Evolutionary conservation across 1,140 invertebrate species (phyloP), one percentile per base, ranked within the genome.

Genomic region (Charaxes varanes): DNA sequence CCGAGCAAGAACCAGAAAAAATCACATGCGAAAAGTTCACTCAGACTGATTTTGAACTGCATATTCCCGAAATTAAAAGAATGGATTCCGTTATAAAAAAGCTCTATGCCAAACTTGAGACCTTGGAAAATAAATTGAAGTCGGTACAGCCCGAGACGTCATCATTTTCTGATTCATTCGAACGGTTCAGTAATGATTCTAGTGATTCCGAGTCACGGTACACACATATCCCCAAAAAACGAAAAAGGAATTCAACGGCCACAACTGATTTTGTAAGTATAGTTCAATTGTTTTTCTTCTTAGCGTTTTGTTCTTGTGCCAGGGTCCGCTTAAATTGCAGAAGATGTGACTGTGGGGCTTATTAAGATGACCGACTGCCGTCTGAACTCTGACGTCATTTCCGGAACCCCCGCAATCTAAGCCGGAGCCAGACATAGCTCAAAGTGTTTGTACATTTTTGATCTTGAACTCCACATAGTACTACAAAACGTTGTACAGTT

Each of bases 61-160:
- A 47, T 10, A 18, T 46, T n/a, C 38, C 46, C 2, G 35, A 53
- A 14, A 53, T 57, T 15, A 41, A 53, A 31, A 49, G 42, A 33
- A 54, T 57, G 53, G 43, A 57, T 28, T 21, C 7, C 2, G 50
- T 53, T 8, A 56, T 61, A 7, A 35, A 45, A 52, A 35, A 42
- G 0, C 18, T 57, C 1, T 50, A 41, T 18, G 35, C 34, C 6
- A 50, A 53, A 26, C 51, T 62, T 7, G 32, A 48, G 32, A 35
- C 30, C 1, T 22, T 56, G 7, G 48, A 64, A 34, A 28, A 18
- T 16, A 36, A 53, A 11, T 32, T 53, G 8, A 51, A 53, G 48
- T 37, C 1, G n/a, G 41, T 46, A 40, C 30, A 33, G 11, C 35
- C 30, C n/a, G 37, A 42, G 36, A 40, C 38, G 19, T 36, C 33